phyloP scores from a whole-genome alignment of 2,888 invertebrate species.

The Gari tellinella region DNA sequence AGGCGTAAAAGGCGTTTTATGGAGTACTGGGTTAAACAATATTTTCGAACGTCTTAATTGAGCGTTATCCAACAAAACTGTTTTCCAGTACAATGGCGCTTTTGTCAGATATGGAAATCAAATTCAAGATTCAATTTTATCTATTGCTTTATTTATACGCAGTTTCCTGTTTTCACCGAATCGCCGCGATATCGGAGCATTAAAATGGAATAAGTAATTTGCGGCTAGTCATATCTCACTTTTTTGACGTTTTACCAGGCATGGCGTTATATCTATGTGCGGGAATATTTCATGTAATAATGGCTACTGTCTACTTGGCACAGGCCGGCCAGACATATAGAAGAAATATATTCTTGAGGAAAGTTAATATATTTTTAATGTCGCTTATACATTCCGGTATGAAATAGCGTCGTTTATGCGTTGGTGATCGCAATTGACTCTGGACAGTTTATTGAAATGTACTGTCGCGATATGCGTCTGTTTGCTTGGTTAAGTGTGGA shows the following conservation, averaged over 20 bases:
- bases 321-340: background rate
- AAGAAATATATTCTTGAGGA: slow-evolving; percentile 9
- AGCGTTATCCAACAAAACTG: no score
- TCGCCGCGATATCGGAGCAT: slow-evolving; percentile 22
- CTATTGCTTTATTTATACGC: slow-evolving; percentile 35
- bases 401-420: slow-evolving; percentile 32
- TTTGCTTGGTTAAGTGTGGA: slow-evolving; percentile 35
- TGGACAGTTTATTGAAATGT: slow-evolving; percentile 54
- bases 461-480: slow-evolving; percentile 45
- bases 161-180: slow-evolving; percentile 20
- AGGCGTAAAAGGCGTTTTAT: no score
- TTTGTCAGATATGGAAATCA: slow-evolving; percentile 47
- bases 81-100: slow-evolving; percentile 27
- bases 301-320: slow-evolving; percentile 11
- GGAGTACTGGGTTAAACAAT: no score
- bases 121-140: slow-evolving; percentile 50
- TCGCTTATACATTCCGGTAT: slow-evolving; percentile 26
- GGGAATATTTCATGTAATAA: slow-evolving; percentile 35
- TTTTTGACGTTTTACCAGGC: slow-evolving; percentile 19
- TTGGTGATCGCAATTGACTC: slow-evolving; percentile 26
- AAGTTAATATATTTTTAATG: slow-evolving; percentile 52
- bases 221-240: slow-evolving; percentile 26
- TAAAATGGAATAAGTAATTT: slow-evolving; percentile 40
- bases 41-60: no score
- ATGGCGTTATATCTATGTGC: slow-evolving; percentile 21